Base-by-base conservation (phyloP, 2,888 invertebrate genomes). In the Liposcelis brunnea region DNA sequence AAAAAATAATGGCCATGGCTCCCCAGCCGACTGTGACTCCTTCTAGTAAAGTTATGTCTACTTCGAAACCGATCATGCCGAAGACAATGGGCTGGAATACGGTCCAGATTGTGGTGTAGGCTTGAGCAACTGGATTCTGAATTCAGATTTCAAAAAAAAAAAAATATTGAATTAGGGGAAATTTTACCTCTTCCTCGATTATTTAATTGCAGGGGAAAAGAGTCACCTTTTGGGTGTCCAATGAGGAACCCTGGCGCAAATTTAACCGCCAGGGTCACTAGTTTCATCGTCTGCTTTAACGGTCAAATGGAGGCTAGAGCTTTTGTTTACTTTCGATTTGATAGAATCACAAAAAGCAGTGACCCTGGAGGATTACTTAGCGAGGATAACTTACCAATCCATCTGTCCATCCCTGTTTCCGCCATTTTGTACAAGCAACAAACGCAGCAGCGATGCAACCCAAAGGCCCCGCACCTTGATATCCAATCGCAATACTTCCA, bases 31-130 rank as follows among this genome's bases (percentile, higher is more conserved):
- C 61, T 47, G 64, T 63, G 50, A 56, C 55, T 34, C 55, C 56
- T 55, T 67, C 68, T 52, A 75, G 55, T 51, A 69, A 59, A 7
- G 55, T 54, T 45, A 80, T 68, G 59, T 76, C 68, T 46, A 84
- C 74, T 62, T 82, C 81, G 49, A 79, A 74, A 7, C 83, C 84
- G 55, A 85, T 84, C 38, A 84, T 67, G 16, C 78, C 77, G 58
- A 83, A 81, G 32, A 84, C 69, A 49, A 82, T 67, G 5, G 83
- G 83, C 57, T 84, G 80, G 54, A 79, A 70, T 45, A 83, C 67
- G 55, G 73, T 70, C 85, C 84, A 85, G 42, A 81, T 53, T 32
- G 71, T 58, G 44, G 70, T 68, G 38, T 75, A 67, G 16, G 70
- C 66, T 38, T 63, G 63, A 38, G 68, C 65, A 14, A 80, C 68